Evolutionary conservation across 2,797 vertebrate genomes (phyloP).

Genomic region (Coilia nasus): DNA sequence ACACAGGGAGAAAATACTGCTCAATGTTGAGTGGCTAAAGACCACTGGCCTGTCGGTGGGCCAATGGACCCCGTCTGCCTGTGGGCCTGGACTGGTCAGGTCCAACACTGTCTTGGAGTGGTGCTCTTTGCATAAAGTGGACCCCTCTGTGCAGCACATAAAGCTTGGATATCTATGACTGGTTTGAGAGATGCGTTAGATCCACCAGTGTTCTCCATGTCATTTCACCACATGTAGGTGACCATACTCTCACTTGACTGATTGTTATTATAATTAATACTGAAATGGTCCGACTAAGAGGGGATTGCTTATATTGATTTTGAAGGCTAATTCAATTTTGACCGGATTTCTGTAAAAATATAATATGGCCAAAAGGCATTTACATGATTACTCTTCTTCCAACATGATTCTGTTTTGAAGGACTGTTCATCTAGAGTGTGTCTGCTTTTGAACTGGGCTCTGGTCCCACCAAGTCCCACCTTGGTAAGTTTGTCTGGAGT

Average conservation of each 20-base stretch:
- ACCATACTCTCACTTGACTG: neutral
- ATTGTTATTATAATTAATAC: neutral
- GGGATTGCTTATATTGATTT: no score
- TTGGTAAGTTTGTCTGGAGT: neutral
- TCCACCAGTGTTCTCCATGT: neutral
- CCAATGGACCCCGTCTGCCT: no score
- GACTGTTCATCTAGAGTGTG: neutral
- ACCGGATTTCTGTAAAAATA: neutral
- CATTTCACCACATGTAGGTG: neutral
- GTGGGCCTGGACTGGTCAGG: neutral
- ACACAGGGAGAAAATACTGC: conserved; percentile 11
- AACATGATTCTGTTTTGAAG: neutral
- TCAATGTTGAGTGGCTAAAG: neutral
- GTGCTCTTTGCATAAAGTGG: neutral
- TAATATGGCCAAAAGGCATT: neutral
- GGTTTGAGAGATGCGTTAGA: neutral
- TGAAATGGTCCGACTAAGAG: neutral
- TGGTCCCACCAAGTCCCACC: neutral
- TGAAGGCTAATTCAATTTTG: neutral
- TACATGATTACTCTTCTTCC: neutral
- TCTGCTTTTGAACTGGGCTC: neutral
- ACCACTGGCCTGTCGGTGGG: neutral
- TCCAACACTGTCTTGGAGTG: neutral
- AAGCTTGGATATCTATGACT: neutral
- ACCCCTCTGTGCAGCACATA: neutral